Evolutionary conservation across 2,113 vertebrate genomes (phyloP), one percentile per base, ranked within the genome.

Genomic region (Crotalus horridus): DNA sequence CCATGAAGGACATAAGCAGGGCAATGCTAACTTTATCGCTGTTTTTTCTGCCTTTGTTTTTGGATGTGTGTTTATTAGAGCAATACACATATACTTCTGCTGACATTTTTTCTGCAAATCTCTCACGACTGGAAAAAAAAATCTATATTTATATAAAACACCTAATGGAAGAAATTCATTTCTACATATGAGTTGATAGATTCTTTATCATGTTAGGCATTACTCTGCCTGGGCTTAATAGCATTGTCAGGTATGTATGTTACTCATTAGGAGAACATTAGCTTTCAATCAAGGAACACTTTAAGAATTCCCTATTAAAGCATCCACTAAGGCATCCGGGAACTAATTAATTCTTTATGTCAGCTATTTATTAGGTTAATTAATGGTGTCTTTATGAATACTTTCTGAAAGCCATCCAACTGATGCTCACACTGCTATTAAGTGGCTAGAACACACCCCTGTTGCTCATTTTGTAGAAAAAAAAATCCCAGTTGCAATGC

Each of bases 261-360:
- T 95, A 88, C 59, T 94, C 1, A 51, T 93, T 93, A 92, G 29
- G 9, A 94, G 93, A 91, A 89, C 43, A 58, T 81, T 91, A 92
- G 29, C n/a, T 96, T 94, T 93, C 90, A 95, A 94, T 33, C 88
- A 93, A 85, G 0, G 86, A 15, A 94, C 26, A 89, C 88, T 93
- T 96, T 95, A 93, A 94, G 43, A 94, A 89, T 92, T 13, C 10
- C 87, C 85, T 95, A 69, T 95, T 96, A 96, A 95, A 64, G 64
- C 61, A 64, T 93, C 3, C 46, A 93, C 0, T 4, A 54, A 94
- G 29, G 7, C 51, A 93, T 93, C 93, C 91, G 56, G 86, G 54
- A 95, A 89, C 4, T 53, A 95, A 94, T 94, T 93, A 92, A 85
- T 96, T 17, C 87, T 64, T 94, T 8, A 90, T 56, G 88, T 48